Evolutionary conservation across 2,113 vertebrate species (phyloP), one percentile per base, ranked within the genome.

Genomic region (Aspiorhynchus laticeps): DNA sequence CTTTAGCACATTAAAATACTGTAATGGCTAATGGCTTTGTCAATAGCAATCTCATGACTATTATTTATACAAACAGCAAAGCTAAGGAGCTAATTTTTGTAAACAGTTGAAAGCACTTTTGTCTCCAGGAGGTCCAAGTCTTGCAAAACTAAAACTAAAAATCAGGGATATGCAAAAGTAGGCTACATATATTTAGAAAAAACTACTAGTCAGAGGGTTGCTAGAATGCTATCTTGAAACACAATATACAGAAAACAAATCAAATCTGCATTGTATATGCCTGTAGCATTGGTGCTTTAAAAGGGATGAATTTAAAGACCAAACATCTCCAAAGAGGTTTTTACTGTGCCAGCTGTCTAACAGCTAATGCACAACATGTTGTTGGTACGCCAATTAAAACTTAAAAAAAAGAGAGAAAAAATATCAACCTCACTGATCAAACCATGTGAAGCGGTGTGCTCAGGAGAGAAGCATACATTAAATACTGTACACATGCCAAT

Each of bases 301-400:
- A 76, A 48, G 41, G 5, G 7, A 28, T 28, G 10, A 48, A 56
- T 79, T 56, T 12, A 79, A 38, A 56, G 7, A 36, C 76, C 46
- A 21, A 56, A 51, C n/a, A 79, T 51, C 46, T 79, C 76, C 48
- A 79, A 36, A 56, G 28, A 36, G 48, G 26, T 26, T 19, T 78
- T 79, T 79, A 31, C 48, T 79, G 76, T 79, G 76, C 76, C 76
- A 80, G 36, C 31, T 80, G 78, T 63, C 51, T 61, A 26, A n/a
- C 46, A 80, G 51, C 78, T 38, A 80, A 59, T 63, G 78, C 33
- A 63, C 78, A 36, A 21, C 14, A 79, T 36, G 51, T 11, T 79
- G 76, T 56, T 8, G 19, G 76, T 8, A 79, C 2, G 48, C 76
- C 51, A 79, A 79, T 56, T 79, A 79, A 79, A 79, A 53, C 7